Conservation (phyloP, 1,140 invertebrate species). For the Hypothenemus hampei region DNA sequence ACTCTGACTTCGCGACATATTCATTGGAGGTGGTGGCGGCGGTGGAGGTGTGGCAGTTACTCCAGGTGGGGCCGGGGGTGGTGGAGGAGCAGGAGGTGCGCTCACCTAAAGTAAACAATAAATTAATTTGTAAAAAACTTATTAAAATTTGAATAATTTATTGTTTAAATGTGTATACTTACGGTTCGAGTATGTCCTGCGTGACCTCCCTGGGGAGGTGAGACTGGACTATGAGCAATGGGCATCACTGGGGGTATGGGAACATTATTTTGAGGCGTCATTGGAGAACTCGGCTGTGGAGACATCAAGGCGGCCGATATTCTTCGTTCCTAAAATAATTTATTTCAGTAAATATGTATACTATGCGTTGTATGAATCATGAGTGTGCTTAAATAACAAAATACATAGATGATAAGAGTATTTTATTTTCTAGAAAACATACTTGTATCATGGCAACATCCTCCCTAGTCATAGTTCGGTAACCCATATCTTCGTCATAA, state of each 20-base stretch:
- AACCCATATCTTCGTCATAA: constrained; percentile 82
- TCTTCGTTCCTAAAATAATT: constrained; percentile 34
- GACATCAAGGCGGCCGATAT: constrained; percentile 44
- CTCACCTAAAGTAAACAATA: constrained; percentile 10
- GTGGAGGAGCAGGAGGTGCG: constrained; percentile 35
- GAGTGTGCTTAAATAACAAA: too few species aligned
- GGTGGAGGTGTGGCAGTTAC: constrained; percentile 34
- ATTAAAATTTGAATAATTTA: too few species aligned
- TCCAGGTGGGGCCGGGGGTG: constrained; percentile 41
- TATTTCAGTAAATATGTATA: too few species aligned
- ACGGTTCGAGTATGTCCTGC: constrained; percentile 25
- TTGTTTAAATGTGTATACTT: background rate
- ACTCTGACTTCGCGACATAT: constrained; percentile 47
- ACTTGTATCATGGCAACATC: constrained; percentile 75
- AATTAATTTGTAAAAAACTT: too few species aligned
- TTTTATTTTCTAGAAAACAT: too few species aligned
- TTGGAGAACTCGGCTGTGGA: constrained; percentile 42
- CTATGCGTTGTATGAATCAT: too few species aligned
- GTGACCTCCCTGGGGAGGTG: constrained; percentile 37
- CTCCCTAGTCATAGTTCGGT: constrained; percentile 83
- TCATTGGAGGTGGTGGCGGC: constrained; percentile 47
- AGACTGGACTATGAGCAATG: constrained; percentile 40
- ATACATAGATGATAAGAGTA: too few species aligned
- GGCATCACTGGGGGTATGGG: constrained; percentile 45
- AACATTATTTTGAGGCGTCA: constrained; percentile 43